A percentile compares a stretch with the other conserved stretches of the same genome.
phyloP scores from a whole-genome alignment of 2,888 invertebrate genomes.

The Habroteleia sp. region DNA sequence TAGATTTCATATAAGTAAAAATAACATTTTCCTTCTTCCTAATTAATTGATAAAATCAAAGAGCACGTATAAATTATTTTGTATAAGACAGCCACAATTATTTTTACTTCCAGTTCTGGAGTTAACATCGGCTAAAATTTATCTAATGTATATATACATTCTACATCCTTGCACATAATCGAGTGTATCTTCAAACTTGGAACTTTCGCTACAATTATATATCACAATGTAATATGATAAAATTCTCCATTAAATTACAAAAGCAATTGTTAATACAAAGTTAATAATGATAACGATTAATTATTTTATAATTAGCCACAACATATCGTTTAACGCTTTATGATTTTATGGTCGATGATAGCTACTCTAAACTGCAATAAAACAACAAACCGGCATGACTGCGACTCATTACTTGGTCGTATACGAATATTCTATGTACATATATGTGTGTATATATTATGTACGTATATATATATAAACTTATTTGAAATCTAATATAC shows the following conservation, averaged over 20 bases:
- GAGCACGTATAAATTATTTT: too few relatives aligned
- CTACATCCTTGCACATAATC: neutral
- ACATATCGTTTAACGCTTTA: slow-evolving; percentile 61
- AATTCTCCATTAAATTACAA: slow-evolving; percentile 22
- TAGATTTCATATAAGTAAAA: too few relatives aligned
- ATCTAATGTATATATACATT: too few relatives aligned
- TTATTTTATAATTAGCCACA: slow-evolving; percentile 58
- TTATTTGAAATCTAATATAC: too few relatives aligned
- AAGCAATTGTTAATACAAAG: slow-evolving; percentile 55
- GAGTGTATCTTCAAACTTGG: slow-evolving; percentile 5
- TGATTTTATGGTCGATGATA: slow-evolving; percentile 55
- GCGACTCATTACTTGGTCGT: slow-evolving; percentile 25
- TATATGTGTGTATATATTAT: neutral
- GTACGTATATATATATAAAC: too few relatives aligned
- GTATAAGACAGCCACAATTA: too few relatives aligned
- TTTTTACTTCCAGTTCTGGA: too few relatives aligned
- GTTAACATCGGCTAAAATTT: too few relatives aligned
- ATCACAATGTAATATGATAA: slow-evolving; percentile 18
- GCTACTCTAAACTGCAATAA: slow-evolving; percentile 34
- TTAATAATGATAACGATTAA: slow-evolving; percentile 57
- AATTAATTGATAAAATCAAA: too few relatives aligned
- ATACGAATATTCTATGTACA: too few relatives aligned
- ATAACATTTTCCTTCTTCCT: too few relatives aligned
- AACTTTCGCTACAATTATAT: neutral
- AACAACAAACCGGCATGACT: slow-evolving; percentile 37